Conservation (phyloP, 2,888 invertebrate genomes). For the Zhuqinia jingwanae region DNA sequence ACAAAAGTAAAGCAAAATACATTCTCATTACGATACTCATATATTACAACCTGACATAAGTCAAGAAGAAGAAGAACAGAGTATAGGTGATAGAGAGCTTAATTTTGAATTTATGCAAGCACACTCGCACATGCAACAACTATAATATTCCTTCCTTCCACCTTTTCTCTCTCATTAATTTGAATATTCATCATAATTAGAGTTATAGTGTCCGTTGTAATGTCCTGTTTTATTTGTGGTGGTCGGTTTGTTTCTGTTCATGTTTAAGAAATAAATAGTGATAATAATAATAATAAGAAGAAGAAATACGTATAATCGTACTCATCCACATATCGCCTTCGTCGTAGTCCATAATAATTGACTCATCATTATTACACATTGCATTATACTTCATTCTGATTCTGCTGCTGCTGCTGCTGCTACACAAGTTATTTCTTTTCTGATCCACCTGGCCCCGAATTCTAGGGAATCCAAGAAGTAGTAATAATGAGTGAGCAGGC, state of each 20-base stretch:
- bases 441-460: constrained; percentile 37
- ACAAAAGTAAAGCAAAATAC: neutral
- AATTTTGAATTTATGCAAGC: neutral
- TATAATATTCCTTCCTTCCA: constrained; percentile 43
- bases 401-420: neutral
- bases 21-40: neutral
- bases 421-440: neutral
- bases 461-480: no score
- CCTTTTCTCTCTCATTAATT: constrained; percentile 33
- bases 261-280: neutral
- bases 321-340: no score
- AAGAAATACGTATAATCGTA: constrained; percentile 18
- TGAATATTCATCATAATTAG: constrained; percentile 17
- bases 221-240: neutral
- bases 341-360: neutral
- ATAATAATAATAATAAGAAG: constrained; percentile 19
- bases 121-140: constrained; percentile 2
- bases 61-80: no score
- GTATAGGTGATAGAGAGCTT: no score
- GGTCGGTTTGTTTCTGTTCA: constrained; percentile 7
- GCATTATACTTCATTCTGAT: no score
- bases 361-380: neutral
- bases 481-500: no score
- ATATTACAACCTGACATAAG: neutral
- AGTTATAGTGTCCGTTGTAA: neutral